A percentile compares a stretch with the other conserved stretches of the same genome.
Evolutionary conservation across 2,888 invertebrate species (phyloP).

Genomic region (Anoncus sp.): DNA sequence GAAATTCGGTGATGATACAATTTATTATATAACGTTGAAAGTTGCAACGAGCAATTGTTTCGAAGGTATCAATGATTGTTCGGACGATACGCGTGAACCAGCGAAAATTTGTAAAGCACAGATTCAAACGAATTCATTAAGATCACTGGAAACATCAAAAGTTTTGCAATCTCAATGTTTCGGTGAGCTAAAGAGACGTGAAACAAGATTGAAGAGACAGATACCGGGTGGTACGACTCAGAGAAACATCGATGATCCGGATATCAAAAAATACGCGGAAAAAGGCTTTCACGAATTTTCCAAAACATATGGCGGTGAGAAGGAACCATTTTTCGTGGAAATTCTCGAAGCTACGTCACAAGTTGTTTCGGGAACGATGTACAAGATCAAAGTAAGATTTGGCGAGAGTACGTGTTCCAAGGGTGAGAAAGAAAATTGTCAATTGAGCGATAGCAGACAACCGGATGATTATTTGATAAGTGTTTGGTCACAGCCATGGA

Average conservation of each 20-base stretch:
- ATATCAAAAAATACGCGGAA: conserved; percentile 63
- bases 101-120: conserved; percentile 85
- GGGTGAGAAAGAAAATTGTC: conserved; percentile 73
- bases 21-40: conserved; percentile 82
- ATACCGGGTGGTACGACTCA: conserved; percentile 61
- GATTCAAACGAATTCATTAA: conserved; percentile 81
- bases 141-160: conserved; percentile 79
- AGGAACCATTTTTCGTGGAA: conserved; percentile 79
- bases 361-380: conserved; percentile 85
- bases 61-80: conserved; percentile 69
- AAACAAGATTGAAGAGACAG: conserved; percentile 50
- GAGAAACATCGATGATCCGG: conserved; percentile 64
- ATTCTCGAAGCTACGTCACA: conserved; percentile 84
- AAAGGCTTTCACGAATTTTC: conserved; percentile 72
- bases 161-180: conserved; percentile 85
- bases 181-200: conserved; percentile 65
- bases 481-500: conserved; percentile 87
- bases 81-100: conserved; percentile 64
- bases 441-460: conserved; percentile 74
- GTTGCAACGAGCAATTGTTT: conserved; percentile 83
- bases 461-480: conserved; percentile 82
- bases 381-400: conserved; percentile 86
- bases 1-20: conserved; percentile 77
- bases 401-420: conserved; percentile 85
- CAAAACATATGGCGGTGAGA: conserved; percentile 60